Base-by-base conservation (phyloP, 2,888 invertebrate species). In the Homarus gammarus region DNA sequence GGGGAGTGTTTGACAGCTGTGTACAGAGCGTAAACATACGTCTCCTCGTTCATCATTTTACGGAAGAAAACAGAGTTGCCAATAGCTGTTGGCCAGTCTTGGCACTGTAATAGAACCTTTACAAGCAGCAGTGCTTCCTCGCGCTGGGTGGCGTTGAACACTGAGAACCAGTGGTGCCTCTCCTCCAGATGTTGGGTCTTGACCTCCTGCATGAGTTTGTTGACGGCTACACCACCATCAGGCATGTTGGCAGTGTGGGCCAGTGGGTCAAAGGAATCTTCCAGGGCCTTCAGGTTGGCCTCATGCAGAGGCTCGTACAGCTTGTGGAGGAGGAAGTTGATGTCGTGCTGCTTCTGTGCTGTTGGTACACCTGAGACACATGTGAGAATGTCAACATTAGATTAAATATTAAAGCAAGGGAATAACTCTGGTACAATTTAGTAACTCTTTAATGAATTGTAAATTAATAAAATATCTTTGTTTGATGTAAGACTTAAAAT, bases 81-180 rank as follows among this genome's bases (percentile, higher is more conserved):
- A 93, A 95, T 95, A 94, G 97, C 96, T 51, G 96, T 96, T 36
- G 95, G 95, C 93, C 95, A 96, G 93, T 96, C 96, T 93, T 96
- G 96, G 92, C 96, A 96, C 87, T 96, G 95, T 94, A 95, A 95
- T 92, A 97, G 95, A 87, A 96, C 94, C 93, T 96, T 95, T 94
- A 96, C 96, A 36, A 97, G 94, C 6, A 95, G 95, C 6, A 95
- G 93, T 15, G 95, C 96, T 93, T 97, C 96, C 92, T 95, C 95
- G 82, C 95, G 94, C 90, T 96, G 96, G 72, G 94, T 95, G 5
- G 56, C 94, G 93, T 96, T 94, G 93, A 95, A 95, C 93, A 95
- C 94, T 27, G 96, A 95, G 94, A 96, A 96, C 22, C 95, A 94
- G 91, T 95, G 95, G 70, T 95, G 95, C 51, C 92, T 90, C 72